Evolutionary conservation across 2,888 invertebrate species (phyloP), one percentile per base, ranked within the genome.

Genomic region (Galeruca laticollis): DNA sequence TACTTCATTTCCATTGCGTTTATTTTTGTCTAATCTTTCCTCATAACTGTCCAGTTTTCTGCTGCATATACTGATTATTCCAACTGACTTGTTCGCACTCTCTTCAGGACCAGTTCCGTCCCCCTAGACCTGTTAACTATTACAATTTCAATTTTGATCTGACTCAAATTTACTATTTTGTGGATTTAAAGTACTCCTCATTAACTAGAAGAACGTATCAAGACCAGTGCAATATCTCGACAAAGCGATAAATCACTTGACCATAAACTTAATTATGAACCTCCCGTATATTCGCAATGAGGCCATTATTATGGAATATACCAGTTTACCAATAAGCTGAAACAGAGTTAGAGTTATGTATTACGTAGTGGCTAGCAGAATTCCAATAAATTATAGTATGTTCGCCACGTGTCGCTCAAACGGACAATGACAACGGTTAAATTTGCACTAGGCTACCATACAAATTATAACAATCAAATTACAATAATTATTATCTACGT

Each of bases 401-500:
- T 54, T 54, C 31, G 49, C 65, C 68, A 71, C 68, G 68, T 71
- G 71, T 68, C 57, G 51, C 31, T 54, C 54, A 54, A 26, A n/a
- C 54, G 13, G 15, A 49, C 47, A 61, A 18, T 21, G 37, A 18
- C 47, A 56, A 56, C 51, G 31, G 64, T 56, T 64, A 56, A 56
- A 64, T 69, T 69, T 64, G 54, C 65, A 70, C 70, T 60, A 56
- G 68, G 54, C 60, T 60, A 56, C 54, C 70, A 70, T 70, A 70
- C 72, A 69, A 72, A 74, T 68, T 70, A 62, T 69, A 59, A 72
- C 70, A 74, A 70, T 69, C 70, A 64, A 70, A 72, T 70, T 68
- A 66, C 64, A 66, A 67, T 72, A 67, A 69, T 72, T 67, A 70
- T 72, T 69, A 68, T 65, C 64, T 63, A 64, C 64, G 60, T 51